Conservation (phyloP, 1,140 invertebrate species). For the Drosophila kepulauana region DNA sequence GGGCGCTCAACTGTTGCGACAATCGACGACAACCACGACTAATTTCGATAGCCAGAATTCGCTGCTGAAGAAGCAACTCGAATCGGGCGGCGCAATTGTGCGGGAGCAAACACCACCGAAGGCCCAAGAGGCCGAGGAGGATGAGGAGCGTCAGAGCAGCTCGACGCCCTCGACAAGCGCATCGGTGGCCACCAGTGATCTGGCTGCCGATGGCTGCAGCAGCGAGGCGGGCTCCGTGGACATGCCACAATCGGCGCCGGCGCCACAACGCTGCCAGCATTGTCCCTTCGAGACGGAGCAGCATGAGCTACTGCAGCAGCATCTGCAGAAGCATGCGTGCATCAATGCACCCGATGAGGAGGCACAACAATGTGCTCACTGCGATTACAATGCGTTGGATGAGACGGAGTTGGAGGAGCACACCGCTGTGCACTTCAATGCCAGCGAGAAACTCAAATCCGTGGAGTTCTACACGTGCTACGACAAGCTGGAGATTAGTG, state of each 20-base stretch:
- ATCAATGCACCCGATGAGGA: constrained; percentile 89
- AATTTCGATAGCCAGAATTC: constrained; percentile 68
- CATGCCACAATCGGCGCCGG: constrained; percentile 87
- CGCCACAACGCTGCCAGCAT: constrained; percentile 88
- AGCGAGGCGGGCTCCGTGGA: constrained; percentile 68
- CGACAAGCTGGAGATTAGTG: constrained; percentile 79
- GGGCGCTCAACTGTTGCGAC: constrained; percentile 70
- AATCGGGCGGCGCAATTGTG: constrained; percentile 53
- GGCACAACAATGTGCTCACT: constrained; percentile 91
- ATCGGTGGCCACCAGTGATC: constrained; percentile 74
- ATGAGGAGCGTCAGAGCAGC: constrained; percentile 61
- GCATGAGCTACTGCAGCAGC: constrained; percentile 61
- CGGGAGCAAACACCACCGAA: constrained; percentile 32
- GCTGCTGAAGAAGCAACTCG: constrained; percentile 77
- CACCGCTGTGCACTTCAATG: constrained; percentile 77
- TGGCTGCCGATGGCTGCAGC: constrained; percentile 65
- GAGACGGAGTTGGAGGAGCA: constrained; percentile 72
- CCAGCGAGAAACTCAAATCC: constrained; percentile 72
- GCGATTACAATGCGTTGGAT: constrained; percentile 90
- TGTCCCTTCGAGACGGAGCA: constrained; percentile 85
- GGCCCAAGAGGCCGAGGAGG: constrained; percentile 25
- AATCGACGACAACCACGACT: constrained; percentile 50
- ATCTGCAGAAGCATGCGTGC: constrained; percentile 89
- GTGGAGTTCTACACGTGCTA: constrained; percentile 80
- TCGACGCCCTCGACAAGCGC: constrained; percentile 72